A percentile compares a stretch with the other conserved stretches of the same genome.
These are phyloP conservation scores for Clarias gariepinus DNA, from an alignment of 2,113 vertebrate genomes.

Conservation along the genomic window DNA sequence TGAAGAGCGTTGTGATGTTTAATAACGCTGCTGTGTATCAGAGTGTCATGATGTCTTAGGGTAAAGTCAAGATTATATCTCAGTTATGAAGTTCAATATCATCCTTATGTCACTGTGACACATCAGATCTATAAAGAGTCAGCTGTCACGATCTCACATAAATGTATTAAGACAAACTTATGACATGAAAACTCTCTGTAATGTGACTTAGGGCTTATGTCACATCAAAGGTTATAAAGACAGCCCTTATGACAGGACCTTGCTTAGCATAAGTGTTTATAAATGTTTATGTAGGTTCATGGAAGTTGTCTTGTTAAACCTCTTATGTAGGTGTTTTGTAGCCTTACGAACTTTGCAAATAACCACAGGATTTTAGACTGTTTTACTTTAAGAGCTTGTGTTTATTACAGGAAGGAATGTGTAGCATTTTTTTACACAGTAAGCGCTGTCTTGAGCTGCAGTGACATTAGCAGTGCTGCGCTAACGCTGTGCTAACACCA, in stretches of 20 bases:
- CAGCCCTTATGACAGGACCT: neutral
- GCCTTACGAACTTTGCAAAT: neutral
- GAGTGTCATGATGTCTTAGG: neutral
- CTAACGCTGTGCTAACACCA: conserved; percentile 39
- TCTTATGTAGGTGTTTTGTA: neutral
- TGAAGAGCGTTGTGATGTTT: neutral
- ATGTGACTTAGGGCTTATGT: neutral
- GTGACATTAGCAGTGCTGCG: conserved; percentile 37
- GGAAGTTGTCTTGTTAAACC: neutral
- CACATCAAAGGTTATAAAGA: neutral
- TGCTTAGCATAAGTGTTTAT: neutral
- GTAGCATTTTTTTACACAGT: conserved; percentile 24
- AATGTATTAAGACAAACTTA: neutral
- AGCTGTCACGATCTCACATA: neutral
- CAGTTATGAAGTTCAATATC: neutral
- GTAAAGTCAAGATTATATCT: neutral
- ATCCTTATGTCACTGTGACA: neutral
- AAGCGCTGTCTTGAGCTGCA: conserved; percentile 21
- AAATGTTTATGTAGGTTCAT: neutral
- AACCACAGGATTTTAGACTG: neutral
- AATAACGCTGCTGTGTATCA: neutral
- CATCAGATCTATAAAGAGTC: neutral
- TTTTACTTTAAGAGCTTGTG: neutral
- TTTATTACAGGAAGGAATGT: conserved; percentile 41
- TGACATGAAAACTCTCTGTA: neutral